Base-by-base conservation (phyloP, 2,888 invertebrate species). In the Cryptocephalus moraei region DNA sequence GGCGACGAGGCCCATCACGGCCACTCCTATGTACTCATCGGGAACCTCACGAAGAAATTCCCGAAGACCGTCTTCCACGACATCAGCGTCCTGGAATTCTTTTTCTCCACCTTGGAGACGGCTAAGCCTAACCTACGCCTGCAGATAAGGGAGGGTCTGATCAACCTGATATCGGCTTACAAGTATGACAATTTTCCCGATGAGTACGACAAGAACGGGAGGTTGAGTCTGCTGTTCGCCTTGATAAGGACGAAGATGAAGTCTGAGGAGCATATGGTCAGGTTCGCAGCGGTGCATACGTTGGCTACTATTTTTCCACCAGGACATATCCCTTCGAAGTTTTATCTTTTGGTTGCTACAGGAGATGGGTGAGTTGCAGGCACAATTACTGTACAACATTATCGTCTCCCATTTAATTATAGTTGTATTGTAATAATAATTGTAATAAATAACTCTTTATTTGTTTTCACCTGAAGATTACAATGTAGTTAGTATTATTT, bases 281-380 rank as follows among this genome's bases (percentile, higher is more conserved):
- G 93, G 48, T 86, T 88, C 70, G 84, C 89, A 36, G 87, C 90
- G 3, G 88, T 86, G 61, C 79, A 88, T 49, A 91, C 89, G 61
- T 78, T 90, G 0, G 82, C 86, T 3, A 80, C 80, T 8, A 85
- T 92, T 54, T 94, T 91, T 69, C 87, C 90, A 0, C 75, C 80
- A 33, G 79, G 86, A 61, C 88, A 90, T 67, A 81, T 88, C 0
- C 85, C 89, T 0, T 86, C 92, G 0, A 77, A 90, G 61, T 91
- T 86, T 65, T 73, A 92, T 9, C 70, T 94, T 45, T 73, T 94
- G 12, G 68, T 91, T 46, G 90, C 91, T 33, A 85, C 85, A 55
- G 91, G 91, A 40, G 92, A 93, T 65, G 78, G 76, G 88, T 89
- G 68, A 67, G 75, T 70, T 22, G 34, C n/a, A n/a, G n/a, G n/a